Evolutionary conservation across 2,888 invertebrate species (phyloP), one percentile per base, ranked within the genome.

Genomic region (Lochmaea capreae): DNA sequence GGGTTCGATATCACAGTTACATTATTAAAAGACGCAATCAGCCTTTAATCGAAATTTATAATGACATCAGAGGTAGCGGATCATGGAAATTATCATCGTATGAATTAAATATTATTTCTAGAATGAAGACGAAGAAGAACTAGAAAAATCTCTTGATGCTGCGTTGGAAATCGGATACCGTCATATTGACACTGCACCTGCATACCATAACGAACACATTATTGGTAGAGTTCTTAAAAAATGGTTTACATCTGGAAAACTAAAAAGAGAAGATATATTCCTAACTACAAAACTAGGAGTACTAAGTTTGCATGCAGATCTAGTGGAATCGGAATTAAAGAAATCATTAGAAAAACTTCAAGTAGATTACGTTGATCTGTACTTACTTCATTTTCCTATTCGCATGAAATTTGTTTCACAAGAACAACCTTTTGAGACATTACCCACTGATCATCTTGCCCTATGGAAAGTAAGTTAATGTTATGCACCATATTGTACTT

Each of bases 151-250:
- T 2, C 87, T 95, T 18, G 89, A 91, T 39, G 86, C 87, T 2
- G 95, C 95, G 0, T 85, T 95, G 58, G 90, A 91, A 77, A 90
- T 90, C 54, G 95, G 95, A 0, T 95, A 95, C 85, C 90, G 95
- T 2, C 95, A 94, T 81, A 93, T 95, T 75, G 95, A 95, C 85
- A 91, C 94, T 0, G 95, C 95, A 0, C 89, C 91, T 1, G 92
- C 90, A 2, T 95, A 95, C 82, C 88, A 90, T 74, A 96, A 95
- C 83, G 95, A 96, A 84, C 88, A 89, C 0, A 89, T 90, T 0
- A 90, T 96, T 77, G 95, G 95, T 0, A 89, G 90, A 39, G 92
- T 93, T 0, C 87, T 96, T 0, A 90, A 91, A 78, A 89, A 90
- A 74, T 93, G 94, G 92, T 87, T 95, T 54, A 90, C 90, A 58